Evolutionary conservation across 2,113 vertebrate genomes (phyloP).

Genomic region (Cyrtonyx montezumae): DNA sequence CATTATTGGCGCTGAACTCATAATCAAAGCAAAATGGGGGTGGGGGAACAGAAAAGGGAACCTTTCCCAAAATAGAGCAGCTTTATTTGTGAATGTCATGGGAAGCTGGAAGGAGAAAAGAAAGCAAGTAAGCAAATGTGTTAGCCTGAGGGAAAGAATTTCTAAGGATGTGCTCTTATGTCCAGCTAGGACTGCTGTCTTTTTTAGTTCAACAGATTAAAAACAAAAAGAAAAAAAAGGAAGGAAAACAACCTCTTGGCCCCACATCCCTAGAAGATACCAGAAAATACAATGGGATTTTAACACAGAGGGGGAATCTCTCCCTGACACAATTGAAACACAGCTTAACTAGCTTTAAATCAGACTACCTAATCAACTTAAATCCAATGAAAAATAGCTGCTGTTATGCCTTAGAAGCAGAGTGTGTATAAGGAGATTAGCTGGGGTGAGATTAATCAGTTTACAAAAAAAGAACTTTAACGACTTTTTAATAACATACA

Average conservation of each 20-base stretch:
- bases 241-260: neutral
- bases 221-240: neutral
- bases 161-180: conserved; percentile 52
- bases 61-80: conserved; percentile 30
- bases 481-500: conserved; percentile 74
- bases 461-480: conserved; percentile 78
- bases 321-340: conserved; percentile 57
- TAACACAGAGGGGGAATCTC: conserved; percentile 49
- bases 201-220: conserved; percentile 33
- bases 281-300: conserved; percentile 58
- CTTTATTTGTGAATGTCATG: conserved; percentile 63
- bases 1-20: conserved; percentile 53
- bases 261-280: conserved; percentile 13
- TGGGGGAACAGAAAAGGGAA: neutral
- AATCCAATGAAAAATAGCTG: conserved; percentile 72
- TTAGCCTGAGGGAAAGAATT: conserved; percentile 57
- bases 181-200: conserved; percentile 48
- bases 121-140: conserved; percentile 36
- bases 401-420: conserved; percentile 72
- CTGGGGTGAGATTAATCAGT: conserved; percentile 76
- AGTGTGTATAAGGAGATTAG: conserved; percentile 75
- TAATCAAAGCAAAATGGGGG: conserved; percentile 46
- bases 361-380: conserved; percentile 70
- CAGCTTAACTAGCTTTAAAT: conserved; percentile 67
- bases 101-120: conserved; percentile 52